Base-by-base conservation (phyloP, 2,888 invertebrate species). In the Iphiclides podalirius region DNA sequence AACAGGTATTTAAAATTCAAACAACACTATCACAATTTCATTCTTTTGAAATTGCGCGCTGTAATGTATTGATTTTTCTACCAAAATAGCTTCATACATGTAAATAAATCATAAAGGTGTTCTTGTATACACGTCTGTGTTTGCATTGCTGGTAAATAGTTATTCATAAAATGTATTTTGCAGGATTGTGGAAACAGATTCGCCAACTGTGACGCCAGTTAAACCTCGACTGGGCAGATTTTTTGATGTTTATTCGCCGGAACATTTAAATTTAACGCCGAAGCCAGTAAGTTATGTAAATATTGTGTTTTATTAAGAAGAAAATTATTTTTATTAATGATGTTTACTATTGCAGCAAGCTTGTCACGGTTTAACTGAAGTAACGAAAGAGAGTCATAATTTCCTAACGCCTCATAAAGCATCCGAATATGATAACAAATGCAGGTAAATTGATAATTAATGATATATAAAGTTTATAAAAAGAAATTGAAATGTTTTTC, bases 51-150 rank as follows among this genome's bases (percentile, higher is more conserved):
- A 80, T 82, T 84, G 72, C 87, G 85, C 87, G 87, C 85, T 83
- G 37, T 64, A 77, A 65, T 66, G 72, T 89, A 89, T 89, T 83
- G 89, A 89, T 89, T 89, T 88, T 88, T 70, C 64, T 66, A 77
- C 79, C 67, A 84, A 85, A 86, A 84, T 86, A 86, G 79, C 72
- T 73, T 74, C 67, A 72, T 64, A 67, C 78, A 84, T 87, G 87
- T 89, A 89, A 89, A 89, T 89, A 89, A 89, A 88, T 84, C 80
- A 83, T 79, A 72, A 75, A 73, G 71, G 60, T 64, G 58, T 66
- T 70, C 66, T 72, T 71, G 70, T 62, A 47, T 38, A 41, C 16
- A 47, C 44, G 31, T 23, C 11, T 40, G 11, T 31, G 48, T 36
- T 40, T 57, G 49, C 48, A 49, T 47, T 45, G 53, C 52, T 44